A percentile compares a stretch with the other conserved stretches of the same genome.
Conservation (phyloP, 2,797 vertebrate genomes). For the Falco rusticolus region DNA sequence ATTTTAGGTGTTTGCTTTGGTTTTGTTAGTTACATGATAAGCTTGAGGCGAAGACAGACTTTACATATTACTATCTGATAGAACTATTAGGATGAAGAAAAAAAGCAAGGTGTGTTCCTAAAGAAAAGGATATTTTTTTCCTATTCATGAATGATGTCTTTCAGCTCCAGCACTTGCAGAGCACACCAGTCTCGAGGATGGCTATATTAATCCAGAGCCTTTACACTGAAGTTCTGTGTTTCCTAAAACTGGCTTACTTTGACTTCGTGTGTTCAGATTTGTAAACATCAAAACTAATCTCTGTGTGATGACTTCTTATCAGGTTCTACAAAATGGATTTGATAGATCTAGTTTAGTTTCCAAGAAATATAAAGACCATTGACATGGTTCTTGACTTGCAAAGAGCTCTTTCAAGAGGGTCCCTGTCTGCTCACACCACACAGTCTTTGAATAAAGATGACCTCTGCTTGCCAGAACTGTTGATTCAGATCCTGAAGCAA, state of each 20-base stretch:
- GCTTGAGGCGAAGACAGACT: conserved; percentile 1
- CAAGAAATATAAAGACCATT: background rate
- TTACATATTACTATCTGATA: background rate
- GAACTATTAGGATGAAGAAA: background rate
- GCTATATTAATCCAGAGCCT: background rate
- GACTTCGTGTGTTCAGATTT: background rate
- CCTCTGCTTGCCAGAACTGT: background rate
- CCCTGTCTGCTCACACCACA: background rate
- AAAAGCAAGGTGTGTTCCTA: background rate
- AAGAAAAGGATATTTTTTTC: background rate
- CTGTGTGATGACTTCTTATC: background rate
- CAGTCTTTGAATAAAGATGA: background rate
- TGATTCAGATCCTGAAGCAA: background rate
- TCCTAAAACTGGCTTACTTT: background rate
- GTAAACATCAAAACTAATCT: background rate
- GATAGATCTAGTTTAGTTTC: background rate
- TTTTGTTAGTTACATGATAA: conserved; percentile 21
- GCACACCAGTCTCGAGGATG: background rate
- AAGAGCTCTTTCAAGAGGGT: background rate
- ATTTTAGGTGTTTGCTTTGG: conserved; percentile 9
- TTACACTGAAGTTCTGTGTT: background rate
- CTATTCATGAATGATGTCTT: background rate
- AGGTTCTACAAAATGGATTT: background rate
- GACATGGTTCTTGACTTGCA: background rate
- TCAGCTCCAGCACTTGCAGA: background rate